Base-by-base conservation (phyloP, 2,113 vertebrate species). In the Cololabis saira region DNA sequence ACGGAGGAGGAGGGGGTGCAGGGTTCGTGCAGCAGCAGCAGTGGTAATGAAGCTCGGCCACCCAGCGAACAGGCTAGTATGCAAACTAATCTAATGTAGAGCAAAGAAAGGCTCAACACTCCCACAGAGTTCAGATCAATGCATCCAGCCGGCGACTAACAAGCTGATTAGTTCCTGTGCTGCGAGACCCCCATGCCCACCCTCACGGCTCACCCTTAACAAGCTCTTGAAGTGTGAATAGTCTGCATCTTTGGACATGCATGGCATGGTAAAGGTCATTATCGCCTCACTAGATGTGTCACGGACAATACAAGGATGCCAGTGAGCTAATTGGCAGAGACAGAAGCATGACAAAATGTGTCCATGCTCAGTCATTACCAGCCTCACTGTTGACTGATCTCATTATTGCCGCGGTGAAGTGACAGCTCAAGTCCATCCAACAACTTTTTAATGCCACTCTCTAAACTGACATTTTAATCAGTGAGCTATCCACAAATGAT, bases 251-350 rank as follows among this genome's bases (percentile, higher is more conserved):
- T 68, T 43, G 71, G 73, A 58, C 54, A 71, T 56, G 54, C 30
- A 61, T 53, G 12, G 19, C 40, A 52, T 27, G 50, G 51, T 49
- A 56, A 76, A 86, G 81, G 80, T 81, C 71, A 88, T 80, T 76
- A 80, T 74, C 43, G 58, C 47, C 52, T 67, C 48, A 18, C 54
- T 65, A 45, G 51, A 61, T 37, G 24, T 3, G 47, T 64, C 78
- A 53, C 41, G 10, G 62, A 37, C 44, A 18, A 51, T 81, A 70
- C 61, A 1, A 30, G 59, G 49, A 74, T 63, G 30, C 3, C 1
- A 40, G 59, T 8, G 18, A 4, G 15, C 79, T 89, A 88, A 90
- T 82, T 80, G 78, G 65, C 72, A 21, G 41, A 22, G 83, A 87
- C 72, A 58, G 65, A 69, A 78, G 78, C 73, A 63, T 66, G 76